phyloP scores from a whole-genome alignment of 2,797 vertebrate species.

The Hypotaenidia okinawae region DNA sequence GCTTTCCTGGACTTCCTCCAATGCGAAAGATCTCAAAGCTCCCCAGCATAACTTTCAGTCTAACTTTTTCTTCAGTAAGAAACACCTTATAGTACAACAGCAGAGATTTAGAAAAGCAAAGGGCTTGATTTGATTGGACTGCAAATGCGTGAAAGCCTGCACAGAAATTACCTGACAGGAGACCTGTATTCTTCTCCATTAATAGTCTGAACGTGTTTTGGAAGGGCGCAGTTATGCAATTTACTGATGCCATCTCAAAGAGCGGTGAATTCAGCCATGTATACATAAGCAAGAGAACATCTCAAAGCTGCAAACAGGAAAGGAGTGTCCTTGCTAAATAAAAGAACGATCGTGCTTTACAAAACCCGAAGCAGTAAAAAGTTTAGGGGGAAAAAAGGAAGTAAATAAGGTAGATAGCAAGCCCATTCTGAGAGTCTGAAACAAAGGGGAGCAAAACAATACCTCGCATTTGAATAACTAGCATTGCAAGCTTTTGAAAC shows the following conservation, averaged over 20 bases:
- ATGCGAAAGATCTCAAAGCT: not conserved
- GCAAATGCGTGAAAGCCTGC: not conserved
- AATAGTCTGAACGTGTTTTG: not conserved
- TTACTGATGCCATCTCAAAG: not conserved
- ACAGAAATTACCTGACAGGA: not conserved
- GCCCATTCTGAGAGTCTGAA: not conserved
- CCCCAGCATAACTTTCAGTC: not conserved
- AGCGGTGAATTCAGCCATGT: not conserved
- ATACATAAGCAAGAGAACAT: not conserved
- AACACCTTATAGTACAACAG: not conserved
- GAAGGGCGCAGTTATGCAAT: constrained; percentile 41
- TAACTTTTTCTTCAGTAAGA: not conserved
- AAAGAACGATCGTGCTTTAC: not conserved
- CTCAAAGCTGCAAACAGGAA: not conserved
- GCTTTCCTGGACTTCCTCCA: not conserved
- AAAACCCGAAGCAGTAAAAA: not conserved
- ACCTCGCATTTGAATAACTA: not conserved
- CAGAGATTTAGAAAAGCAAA: not conserved
- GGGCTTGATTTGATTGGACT: not conserved
- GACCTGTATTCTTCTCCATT: not conserved
- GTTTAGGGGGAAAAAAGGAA: not conserved
- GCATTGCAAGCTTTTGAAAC: not conserved
- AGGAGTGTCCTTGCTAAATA: not conserved
- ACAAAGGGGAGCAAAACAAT: not conserved
- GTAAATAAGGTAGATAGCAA: not conserved